Evolutionary conservation across 1,140 invertebrate species (phyloP), one percentile per base, ranked within the genome.

Genomic region (Diachasmimorpha longicaudata): DNA sequence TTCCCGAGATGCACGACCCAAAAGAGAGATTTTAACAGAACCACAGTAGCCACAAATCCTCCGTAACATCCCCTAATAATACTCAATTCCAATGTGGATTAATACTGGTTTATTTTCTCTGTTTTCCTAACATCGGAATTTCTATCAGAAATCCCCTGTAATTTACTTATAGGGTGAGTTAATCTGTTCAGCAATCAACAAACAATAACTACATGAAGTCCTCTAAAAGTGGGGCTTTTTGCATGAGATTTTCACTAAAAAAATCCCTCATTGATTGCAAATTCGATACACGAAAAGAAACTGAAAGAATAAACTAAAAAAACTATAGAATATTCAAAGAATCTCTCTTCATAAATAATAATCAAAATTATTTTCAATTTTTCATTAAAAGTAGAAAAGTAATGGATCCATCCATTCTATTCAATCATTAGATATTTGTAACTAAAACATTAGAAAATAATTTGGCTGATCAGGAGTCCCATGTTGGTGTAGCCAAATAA

Each of bases 41-140:
- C 36, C n/a, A 68, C 66, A 84, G 82, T 82, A 75, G 79, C 82
- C 81, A 78, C 81, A 87, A 89, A 88, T 88, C 87, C 86, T 78
- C 76, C 79, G 79, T 79, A 86, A 83, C 82, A 84, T 86, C 66
- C 82, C 82, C 83, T 85, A 87, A 87, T 88, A 88, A 88, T 86
- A 88, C 86, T 87, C 86, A 88, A 88, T 89, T 86, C 84, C 86
- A 82, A 85, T 88, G 83, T 87, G 86, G 88, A 89, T 89, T 89
- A 89, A 89, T 88, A 86, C 84, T 75, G 83, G 84, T 87, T 89
- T 87, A 88, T 83, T 84, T 81, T 82, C 79, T 80, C 68, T 58
- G 72, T 63, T 72, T 69, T 23, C 75, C 77, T 69, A 77, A 77
- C 75, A 71, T 69, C 79, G 76, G 76, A 81, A 82, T 82, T 85